Conservation (phyloP, 2,113 vertebrate genomes). For the Speoplatyrhinus poulsoni region DNA sequence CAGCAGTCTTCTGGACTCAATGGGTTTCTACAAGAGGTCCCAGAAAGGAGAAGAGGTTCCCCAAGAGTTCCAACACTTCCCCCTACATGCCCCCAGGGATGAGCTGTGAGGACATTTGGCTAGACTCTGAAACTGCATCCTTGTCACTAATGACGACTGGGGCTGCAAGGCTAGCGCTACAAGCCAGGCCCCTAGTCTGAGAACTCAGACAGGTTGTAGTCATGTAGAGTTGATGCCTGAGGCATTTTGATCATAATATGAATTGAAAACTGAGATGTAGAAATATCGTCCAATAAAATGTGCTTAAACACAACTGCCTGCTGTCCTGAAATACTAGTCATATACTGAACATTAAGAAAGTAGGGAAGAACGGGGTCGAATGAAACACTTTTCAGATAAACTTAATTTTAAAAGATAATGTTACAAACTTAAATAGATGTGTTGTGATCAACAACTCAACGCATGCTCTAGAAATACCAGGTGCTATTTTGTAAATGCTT, state of each 20-base stretch:
- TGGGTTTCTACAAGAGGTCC: constrained; percentile 80
- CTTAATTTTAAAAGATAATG: too few species aligned
- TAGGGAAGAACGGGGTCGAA: too few species aligned
- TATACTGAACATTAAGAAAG: not conserved
- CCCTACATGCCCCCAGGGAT: constrained; percentile 70
- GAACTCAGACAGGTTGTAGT: constrained; percentile 27
- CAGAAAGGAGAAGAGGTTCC: constrained; percentile 80
- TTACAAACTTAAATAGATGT: too few species aligned
- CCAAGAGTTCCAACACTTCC: constrained; percentile 76
- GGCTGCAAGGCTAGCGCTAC: constrained; percentile 55
- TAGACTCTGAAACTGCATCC: constrained; percentile 54
- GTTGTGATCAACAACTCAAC: too few species aligned
- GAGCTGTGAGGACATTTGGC: constrained; percentile 77
- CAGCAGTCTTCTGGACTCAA: constrained; percentile 76
- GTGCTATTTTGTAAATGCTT: too few species aligned
- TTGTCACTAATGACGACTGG: constrained; percentile 65
- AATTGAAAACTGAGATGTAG: not conserved
- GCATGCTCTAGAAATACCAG: too few species aligned
- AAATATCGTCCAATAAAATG: not conserved
- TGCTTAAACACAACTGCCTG: not conserved
- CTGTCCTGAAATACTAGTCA: not conserved
- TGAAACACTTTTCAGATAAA: too few species aligned
- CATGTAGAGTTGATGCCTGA: constrained; percentile 11
- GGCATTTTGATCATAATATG: constrained; percentile 7
- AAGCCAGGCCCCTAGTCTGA: constrained; percentile 69